Percentiles rank a stretch among this genome's conserved stretches.
Conservation (phyloP, 2,797 vertebrate species). For the Diglossa cyanea region DNA sequence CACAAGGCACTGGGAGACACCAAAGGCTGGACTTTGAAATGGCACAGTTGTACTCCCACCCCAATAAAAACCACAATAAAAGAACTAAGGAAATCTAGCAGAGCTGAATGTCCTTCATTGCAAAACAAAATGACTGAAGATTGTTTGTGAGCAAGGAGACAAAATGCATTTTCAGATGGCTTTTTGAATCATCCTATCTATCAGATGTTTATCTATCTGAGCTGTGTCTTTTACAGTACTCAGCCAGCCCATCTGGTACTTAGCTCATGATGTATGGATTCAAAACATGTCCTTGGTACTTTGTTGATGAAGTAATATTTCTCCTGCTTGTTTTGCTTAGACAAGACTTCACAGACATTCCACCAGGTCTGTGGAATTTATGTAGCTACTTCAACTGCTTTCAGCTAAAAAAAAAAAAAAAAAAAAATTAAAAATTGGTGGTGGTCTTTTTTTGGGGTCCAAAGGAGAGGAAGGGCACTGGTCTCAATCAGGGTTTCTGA, state of each 20-base stretch:
- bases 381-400: background rate
- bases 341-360: background rate
- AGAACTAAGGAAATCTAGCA: background rate
- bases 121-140: background rate
- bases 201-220: background rate
- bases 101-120: background rate
- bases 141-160: background rate
- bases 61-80: background rate
- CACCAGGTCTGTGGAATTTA: background rate
- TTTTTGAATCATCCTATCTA: background rate
- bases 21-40: background rate
- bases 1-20: accelerated
- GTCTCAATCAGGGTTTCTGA: background rate
- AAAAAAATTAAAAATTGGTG: background rate
- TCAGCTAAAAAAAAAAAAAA: background rate
- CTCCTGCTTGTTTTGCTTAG: background rate
- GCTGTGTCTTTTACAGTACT: background rate
- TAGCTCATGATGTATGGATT: background rate
- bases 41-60: background rate
- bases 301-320: background rate
- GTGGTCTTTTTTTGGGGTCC: background rate
- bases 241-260: background rate
- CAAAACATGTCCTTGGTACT: background rate
- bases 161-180: conserved; percentile 6
- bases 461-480: background rate